Conservation (phyloP, 2,113 vertebrate species). For the Esox niger region DNA sequence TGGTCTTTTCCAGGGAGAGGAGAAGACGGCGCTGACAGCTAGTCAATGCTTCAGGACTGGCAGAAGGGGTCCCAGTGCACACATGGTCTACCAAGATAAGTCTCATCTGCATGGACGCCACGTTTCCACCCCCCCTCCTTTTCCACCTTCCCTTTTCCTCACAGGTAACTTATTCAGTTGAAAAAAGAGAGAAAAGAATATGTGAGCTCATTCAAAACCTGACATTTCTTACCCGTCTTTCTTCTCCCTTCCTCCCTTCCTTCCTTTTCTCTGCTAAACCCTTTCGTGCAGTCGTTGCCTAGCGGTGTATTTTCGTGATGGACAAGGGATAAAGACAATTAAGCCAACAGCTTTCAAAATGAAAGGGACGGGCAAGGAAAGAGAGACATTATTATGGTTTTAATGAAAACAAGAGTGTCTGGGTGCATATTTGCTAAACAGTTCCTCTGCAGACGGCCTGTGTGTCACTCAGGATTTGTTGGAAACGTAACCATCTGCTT, state of each 20-base stretch:
- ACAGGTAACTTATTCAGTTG: slow-evolving; percentile 69
- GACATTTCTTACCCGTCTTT: slow-evolving; percentile 30
- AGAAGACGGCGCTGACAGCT: slow-evolving; percentile 70
- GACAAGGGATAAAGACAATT: slow-evolving; percentile 72
- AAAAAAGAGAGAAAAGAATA: slow-evolving; percentile 50
- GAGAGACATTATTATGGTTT: slow-evolving; percentile 54
- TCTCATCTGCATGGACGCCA: slow-evolving; percentile 74
- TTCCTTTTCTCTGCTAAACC: slow-evolving; percentile 38
- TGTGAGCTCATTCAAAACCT: slow-evolving; percentile 56
- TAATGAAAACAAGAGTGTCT: slow-evolving; percentile 62
- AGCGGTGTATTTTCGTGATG: slow-evolving; percentile 50
- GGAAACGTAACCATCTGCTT: slow-evolving; percentile 39
- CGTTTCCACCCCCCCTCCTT: slow-evolving; percentile 49
- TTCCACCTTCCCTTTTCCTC: slow-evolving; percentile 47
- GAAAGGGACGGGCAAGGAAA: slow-evolving; percentile 44
- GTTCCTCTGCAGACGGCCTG: slow-evolving; percentile 54
- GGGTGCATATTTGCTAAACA: slow-evolving; percentile 59
- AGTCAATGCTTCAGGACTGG: slow-evolving; percentile 74
- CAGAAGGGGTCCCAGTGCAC: slow-evolving; percentile 71
- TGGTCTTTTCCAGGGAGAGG: slow-evolving; percentile 59
- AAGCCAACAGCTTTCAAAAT: slow-evolving; percentile 58
- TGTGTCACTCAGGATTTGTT: slow-evolving; percentile 71
- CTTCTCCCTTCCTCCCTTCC: slow-evolving; percentile 15
- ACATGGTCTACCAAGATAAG: slow-evolving; percentile 78
- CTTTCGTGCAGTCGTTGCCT: slow-evolving; percentile 27